Evolutionary conservation across 2,888 invertebrate genomes (phyloP).

Genomic region (Aleiodes leptofemur): DNA sequence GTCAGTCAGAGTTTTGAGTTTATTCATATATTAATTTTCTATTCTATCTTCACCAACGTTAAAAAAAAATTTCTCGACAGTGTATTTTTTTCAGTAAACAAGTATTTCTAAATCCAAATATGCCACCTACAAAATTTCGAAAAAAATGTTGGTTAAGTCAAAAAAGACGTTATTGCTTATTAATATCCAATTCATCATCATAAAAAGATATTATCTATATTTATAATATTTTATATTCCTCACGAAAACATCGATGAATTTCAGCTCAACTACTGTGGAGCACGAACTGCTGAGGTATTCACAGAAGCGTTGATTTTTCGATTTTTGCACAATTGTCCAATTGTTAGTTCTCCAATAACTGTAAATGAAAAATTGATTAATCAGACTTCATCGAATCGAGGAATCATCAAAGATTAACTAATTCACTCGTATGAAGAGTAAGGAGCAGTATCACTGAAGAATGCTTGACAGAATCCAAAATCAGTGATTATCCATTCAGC

Average conservation of each 20-base stretch:
- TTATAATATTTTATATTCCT: not conserved
- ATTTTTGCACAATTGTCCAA: conserved; percentile 54
- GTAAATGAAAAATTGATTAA: conserved; percentile 9
- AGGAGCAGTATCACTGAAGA: conserved; percentile 46
- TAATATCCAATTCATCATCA: too few relatives aligned
- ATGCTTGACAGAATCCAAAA: conserved; percentile 58
- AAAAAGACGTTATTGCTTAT: too few relatives aligned
- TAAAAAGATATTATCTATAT: too few relatives aligned
- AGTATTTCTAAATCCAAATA: too few relatives aligned
- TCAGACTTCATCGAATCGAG: not conserved
- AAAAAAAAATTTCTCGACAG: too few relatives aligned
- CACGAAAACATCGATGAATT: conserved; percentile 1
- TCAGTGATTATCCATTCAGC: conserved; percentile 59
- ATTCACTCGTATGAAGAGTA: conserved; percentile 60
- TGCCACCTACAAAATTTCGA: too few relatives aligned
- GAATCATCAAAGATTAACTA: not conserved
- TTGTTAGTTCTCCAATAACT: conserved; percentile 62
- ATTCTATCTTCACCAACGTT: too few relatives aligned
- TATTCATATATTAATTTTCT: too few relatives aligned
- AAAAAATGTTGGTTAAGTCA: too few relatives aligned
- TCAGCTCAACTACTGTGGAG: not conserved
- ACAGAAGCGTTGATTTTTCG: conserved; percentile 23
- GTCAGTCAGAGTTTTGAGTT: too few relatives aligned
- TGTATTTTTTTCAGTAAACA: too few relatives aligned
- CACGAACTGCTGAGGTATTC: not conserved